These are phyloP conservation scores for Pogonophryne albipinna DNA, from an alignment of 2,797 vertebrate genomes.

Conservation along the genomic window DNA sequence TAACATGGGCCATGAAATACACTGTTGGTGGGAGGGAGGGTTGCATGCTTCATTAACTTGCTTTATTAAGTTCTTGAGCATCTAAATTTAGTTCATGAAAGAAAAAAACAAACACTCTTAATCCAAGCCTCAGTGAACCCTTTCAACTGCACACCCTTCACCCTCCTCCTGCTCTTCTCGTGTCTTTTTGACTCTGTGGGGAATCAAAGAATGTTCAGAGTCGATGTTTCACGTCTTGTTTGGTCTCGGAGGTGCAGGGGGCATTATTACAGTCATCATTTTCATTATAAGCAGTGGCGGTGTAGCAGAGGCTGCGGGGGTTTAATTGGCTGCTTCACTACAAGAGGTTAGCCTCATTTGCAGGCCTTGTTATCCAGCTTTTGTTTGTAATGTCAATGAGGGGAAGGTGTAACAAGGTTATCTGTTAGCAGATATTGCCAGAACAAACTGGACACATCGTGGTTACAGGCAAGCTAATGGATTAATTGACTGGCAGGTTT, in stretches of 20 bases:
- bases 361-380: slow-evolving; percentile 46
- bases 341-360: slow-evolving; percentile 55
- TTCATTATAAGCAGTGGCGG: slow-evolving; percentile 40
- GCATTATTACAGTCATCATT: slow-evolving; percentile 46
- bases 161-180: neutral
- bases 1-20: neutral
- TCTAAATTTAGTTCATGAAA: slow-evolving; percentile 44
- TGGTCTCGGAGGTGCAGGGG: slow-evolving; percentile 27
- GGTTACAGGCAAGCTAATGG: slow-evolving; percentile 24
- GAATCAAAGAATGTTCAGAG: slow-evolving; percentile 44
- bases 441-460: neutral
- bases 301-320: slow-evolving; percentile 25
- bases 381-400: slow-evolving; percentile 9
- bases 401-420: slow-evolving; percentile 35
- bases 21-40: neutral
- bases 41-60: slow-evolving; percentile 37
- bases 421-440: slow-evolving; percentile 7
- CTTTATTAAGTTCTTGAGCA: slow-evolving; percentile 16
- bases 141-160: slow-evolving; percentile 1
- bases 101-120: slow-evolving; percentile 28
- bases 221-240: slow-evolving; percentile 44
- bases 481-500: neutral
- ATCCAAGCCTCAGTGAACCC: slow-evolving; percentile 21
- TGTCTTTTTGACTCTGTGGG: slow-evolving; percentile 10
- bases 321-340: slow-evolving; percentile 64